Percentiles rank a stretch among this genome's conserved stretches.
phyloP scores from a whole-genome alignment of 1,140 invertebrate genomes.

The Maconellicoccus hirsutus region DNA sequence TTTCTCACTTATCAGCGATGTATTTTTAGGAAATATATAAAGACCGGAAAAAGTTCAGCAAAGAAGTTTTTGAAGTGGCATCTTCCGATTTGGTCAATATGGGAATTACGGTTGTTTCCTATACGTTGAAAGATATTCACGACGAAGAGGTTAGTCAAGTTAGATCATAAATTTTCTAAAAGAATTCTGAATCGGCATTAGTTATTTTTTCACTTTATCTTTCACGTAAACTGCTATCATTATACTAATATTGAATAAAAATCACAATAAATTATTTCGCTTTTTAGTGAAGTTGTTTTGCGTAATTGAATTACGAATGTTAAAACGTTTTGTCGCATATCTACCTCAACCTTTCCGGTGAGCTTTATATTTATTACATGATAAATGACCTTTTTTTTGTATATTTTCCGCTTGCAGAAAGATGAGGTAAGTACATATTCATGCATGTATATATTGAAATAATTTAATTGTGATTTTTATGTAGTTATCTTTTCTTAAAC shows the following conservation, averaged over 20 bases:
- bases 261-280: constrained; percentile 2
- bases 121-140: constrained; percentile 92
- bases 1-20: not conserved
- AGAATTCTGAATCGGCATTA: not conserved
- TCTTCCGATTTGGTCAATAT: constrained; percentile 94
- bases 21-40: constrained; percentile 83
- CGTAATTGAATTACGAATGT: too few species aligned
- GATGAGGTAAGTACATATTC: not conserved
- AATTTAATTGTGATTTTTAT: constrained; percentile 18
- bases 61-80: constrained; percentile 89
- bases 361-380: not conserved
- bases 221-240: not conserved
- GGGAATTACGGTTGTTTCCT: constrained; percentile 96
- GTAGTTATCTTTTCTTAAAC: not conserved
- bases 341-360: too few species aligned
- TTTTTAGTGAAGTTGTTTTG: too few species aligned
- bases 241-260: not conserved
- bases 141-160: constrained; percentile 80
- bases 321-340: too few species aligned
- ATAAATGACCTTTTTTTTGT: not conserved
- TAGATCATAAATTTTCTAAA: too few species aligned
- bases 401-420: not conserved
- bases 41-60: constrained; percentile 96
- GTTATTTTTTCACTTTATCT: not conserved
- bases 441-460: too few species aligned